Evolutionary conservation across 1,140 invertebrate genomes (phyloP).

Genomic region (Anastrepha ludens): DNA sequence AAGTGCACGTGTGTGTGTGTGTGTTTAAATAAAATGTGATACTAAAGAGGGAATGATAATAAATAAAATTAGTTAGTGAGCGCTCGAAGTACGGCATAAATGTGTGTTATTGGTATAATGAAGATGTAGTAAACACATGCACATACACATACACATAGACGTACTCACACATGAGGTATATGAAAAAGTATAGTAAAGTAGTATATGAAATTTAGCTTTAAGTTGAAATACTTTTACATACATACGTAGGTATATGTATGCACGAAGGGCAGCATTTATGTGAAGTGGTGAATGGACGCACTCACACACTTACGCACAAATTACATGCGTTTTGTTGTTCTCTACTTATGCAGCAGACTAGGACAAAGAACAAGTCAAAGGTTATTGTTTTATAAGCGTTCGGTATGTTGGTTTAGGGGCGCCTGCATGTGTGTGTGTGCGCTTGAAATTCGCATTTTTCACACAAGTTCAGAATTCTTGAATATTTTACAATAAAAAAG

Average conservation of each 20-base stretch:
- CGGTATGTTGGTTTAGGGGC: neutral
- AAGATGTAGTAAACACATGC: neutral
- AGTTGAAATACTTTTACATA: neutral
- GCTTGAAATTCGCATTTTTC: slow-evolving; percentile 45
- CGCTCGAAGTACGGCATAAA: neutral
- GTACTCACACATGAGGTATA: neutral
- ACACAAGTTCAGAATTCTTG: slow-evolving; percentile 12
- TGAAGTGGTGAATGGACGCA: neutral
- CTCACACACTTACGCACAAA: neutral
- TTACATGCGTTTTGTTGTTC: neutral
- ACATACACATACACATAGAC: neutral
- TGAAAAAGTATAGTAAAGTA: neutral
- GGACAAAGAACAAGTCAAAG: slow-evolving; percentile 32
- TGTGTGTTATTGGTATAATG: slow-evolving; percentile 47
- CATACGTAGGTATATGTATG: neutral
- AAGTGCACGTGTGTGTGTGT: neutral
- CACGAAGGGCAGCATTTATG: neutral
- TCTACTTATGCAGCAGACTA: neutral
- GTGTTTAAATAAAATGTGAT: slow-evolving; percentile 36
- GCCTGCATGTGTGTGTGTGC: neutral
- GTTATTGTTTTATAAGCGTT: slow-evolving; percentile 44
- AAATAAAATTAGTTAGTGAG: slow-evolving; percentile 46
- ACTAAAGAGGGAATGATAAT: slow-evolving; percentile 43
- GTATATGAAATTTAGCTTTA: slow-evolving; percentile 5
- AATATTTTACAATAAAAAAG: neutral